Evolutionary conservation across 2,797 vertebrate genomes (phyloP).

Genomic region (Chanos chanos): DNA sequence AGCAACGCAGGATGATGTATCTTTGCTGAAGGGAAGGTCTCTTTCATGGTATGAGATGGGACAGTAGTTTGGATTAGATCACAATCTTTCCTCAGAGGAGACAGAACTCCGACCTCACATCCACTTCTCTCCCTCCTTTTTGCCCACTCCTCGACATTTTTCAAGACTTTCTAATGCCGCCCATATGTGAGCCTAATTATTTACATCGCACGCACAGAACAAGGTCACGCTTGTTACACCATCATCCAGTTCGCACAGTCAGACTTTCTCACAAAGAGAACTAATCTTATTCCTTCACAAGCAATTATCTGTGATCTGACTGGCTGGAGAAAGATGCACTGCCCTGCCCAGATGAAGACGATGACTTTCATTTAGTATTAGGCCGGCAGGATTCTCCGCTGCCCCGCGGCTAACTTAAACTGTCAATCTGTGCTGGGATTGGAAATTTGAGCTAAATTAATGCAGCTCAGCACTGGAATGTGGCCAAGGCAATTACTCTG

Average conservation of each 20-base stretch:
- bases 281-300: constrained; percentile 75
- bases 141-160: too few species aligned
- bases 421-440: constrained; percentile 58
- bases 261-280: constrained; percentile 65
- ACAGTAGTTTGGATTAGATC: constrained; percentile 25
- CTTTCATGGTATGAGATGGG: constrained; percentile 10
- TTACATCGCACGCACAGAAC: constrained; percentile 56
- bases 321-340: constrained; percentile 54
- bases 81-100: constrained; percentile 19
- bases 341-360: constrained; percentile 56
- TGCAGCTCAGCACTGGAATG: constrained; percentile 60
- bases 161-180: constrained; percentile 27
- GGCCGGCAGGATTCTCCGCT: constrained; percentile 50
- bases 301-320: constrained; percentile 72
- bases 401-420: constrained; percentile 56
- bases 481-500: constrained; percentile 62
- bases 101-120: constrained; percentile 24
- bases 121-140: not conserved
- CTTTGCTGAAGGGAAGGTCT: constrained; percentile 25
- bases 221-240: constrained; percentile 67
- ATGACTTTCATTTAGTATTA: constrained; percentile 57
- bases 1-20: not conserved
- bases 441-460: constrained; percentile 65
- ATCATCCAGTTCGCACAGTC: constrained; percentile 63
- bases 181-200: constrained; percentile 66